phyloP scores from a whole-genome alignment of 2,888 invertebrate species.

The Mesoligia furuncula region DNA sequence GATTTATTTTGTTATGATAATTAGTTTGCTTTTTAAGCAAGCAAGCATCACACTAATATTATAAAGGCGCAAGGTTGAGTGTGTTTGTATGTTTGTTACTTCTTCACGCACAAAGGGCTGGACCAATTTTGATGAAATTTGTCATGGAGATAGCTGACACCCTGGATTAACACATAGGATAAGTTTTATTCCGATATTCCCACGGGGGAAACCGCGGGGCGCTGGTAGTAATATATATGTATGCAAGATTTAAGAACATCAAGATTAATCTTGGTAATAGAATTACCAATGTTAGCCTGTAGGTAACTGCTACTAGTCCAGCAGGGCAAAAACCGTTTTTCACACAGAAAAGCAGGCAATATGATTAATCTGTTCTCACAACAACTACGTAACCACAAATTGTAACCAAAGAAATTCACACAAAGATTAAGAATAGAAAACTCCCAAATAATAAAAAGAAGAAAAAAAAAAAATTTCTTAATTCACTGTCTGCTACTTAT shows the following conservation, averaged over 20 bases:
- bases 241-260: not conserved
- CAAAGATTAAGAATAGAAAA: conserved; percentile 9
- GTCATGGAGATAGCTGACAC: too few relatives aligned
- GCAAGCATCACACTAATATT: too few relatives aligned
- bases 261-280: not conserved
- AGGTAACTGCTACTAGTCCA: not conserved
- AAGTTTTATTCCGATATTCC: too few relatives aligned
- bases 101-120: too few relatives aligned
- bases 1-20: not conserved
- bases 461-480: not conserved
- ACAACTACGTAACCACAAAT: not conserved
- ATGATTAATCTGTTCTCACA: not conserved
- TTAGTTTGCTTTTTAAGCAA: not conserved
- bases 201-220: too few relatives aligned
- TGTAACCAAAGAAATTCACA: conserved; percentile 1
- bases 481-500: conserved; percentile 22
- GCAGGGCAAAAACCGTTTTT: too few relatives aligned
- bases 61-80: too few relatives aligned
- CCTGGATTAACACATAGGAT: too few relatives aligned
- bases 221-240: not conserved
- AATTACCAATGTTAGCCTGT: not conserved
- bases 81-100: too few relatives aligned
- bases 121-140: too few relatives aligned
- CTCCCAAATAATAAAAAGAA: not conserved
- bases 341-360: not conserved